Evolutionary conservation across 2,797 vertebrate species (phyloP).

Genomic region (Pipistrellus pipistrellus): DNA sequence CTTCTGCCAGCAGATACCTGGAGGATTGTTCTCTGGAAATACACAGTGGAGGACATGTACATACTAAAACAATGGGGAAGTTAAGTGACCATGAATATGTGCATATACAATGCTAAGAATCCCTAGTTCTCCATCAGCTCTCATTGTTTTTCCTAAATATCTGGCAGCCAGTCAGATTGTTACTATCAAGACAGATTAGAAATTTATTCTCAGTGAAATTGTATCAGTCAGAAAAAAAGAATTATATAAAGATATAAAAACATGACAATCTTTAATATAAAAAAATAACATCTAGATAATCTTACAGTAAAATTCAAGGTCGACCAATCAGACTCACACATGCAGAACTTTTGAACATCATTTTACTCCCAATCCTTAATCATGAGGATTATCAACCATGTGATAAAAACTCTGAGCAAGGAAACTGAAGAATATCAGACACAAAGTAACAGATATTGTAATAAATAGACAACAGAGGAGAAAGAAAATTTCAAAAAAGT

Average conservation of each 20-base stretch:
- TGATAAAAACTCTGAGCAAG: background rate
- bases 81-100: background rate
- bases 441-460: background rate
- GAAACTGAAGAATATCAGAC: background rate
- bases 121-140: background rate
- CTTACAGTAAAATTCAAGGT: constrained; percentile 5
- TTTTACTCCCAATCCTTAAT: background rate
- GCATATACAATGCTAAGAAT: background rate
- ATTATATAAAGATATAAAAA: background rate
- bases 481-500: background rate
- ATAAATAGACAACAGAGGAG: background rate
- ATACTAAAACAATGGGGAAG: background rate
- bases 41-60: background rate
- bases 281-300: background rate
- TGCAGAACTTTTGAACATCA: background rate
- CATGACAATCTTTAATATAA: background rate
- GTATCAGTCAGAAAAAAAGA: constrained; percentile 13
- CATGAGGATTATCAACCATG: background rate
- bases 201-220: background rate
- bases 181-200: background rate
- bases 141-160: background rate
- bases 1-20: background rate
- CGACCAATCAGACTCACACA: background rate
- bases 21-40: background rate
- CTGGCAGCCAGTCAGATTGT: background rate